Conservation (phyloP, 2,113 vertebrate species). For the Gavialis gangeticus region DNA sequence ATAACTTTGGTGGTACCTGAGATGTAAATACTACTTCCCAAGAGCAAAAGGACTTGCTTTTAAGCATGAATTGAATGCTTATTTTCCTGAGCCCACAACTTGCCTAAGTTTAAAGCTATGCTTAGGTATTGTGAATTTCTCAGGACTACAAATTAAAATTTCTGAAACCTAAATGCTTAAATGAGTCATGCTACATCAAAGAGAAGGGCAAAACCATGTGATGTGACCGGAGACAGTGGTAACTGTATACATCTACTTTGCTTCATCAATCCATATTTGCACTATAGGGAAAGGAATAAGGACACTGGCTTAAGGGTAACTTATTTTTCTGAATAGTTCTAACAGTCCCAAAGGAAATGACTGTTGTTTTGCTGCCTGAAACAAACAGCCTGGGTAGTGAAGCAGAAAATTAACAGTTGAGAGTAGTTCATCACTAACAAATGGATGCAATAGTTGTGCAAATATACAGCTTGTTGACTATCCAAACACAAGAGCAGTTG, state of each 20-base stretch:
- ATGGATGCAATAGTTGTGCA: background rate
- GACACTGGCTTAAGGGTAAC: background rate
- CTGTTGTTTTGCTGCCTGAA: background rate
- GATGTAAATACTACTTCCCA: background rate
- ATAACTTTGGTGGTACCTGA: no score
- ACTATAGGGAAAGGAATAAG: background rate
- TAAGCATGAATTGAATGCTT: background rate
- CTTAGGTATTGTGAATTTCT: background rate
- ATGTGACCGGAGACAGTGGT: accelerated
- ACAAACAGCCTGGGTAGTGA: background rate
- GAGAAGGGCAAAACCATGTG: background rate
- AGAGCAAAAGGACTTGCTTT: background rate
- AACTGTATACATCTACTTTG: accelerated
- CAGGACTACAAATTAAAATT: background rate
- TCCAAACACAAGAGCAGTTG: background rate
- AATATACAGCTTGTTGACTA: accelerated
- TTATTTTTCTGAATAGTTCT: background rate
- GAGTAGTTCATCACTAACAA: background rate
- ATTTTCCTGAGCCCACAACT: background rate
- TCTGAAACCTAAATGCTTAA: background rate
- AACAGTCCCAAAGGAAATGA: background rate
- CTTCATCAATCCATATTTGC: background rate
- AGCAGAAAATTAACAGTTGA: background rate
- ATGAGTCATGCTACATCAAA: background rate
- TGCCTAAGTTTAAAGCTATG: accelerated